phyloP scores from a whole-genome alignment of 2,888 invertebrate genomes.

The Steinernema scapterisci region DNA sequence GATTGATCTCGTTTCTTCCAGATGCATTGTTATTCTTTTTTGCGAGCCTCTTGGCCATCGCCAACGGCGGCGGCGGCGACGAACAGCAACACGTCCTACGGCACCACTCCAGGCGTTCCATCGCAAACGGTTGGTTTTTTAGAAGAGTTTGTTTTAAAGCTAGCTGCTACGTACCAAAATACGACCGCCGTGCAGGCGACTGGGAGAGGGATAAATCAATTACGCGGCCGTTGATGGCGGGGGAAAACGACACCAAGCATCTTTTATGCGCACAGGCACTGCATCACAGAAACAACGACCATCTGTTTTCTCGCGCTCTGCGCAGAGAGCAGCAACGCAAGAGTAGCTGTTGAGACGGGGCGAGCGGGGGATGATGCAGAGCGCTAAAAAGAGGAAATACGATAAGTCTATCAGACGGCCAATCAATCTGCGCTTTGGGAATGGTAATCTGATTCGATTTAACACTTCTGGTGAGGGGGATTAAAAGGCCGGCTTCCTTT shows the following conservation, averaged over 20 bases:
- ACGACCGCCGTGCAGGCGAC: background rate
- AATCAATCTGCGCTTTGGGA: constrained; percentile 17
- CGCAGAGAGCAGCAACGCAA: too few species aligned
- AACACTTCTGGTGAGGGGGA: background rate
- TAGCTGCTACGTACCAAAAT: too few species aligned
- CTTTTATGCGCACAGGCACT: constrained; percentile 30
- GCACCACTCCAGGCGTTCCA: constrained; percentile 24
- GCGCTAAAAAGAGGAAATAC: constrained; percentile 12
- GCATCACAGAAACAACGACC: background rate
- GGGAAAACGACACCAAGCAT: background rate
- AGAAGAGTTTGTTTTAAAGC: background rate
- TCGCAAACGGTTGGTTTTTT: constrained; percentile 26
- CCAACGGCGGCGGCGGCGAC: background rate
- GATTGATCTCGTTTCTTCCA: background rate
- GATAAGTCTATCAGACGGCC: constrained; percentile 9
- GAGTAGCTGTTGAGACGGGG: too few species aligned
- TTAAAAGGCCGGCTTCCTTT: too few species aligned
- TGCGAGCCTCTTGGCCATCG: background rate
- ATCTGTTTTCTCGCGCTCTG: constrained; percentile 30
- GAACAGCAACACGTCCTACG: constrained; percentile 1
- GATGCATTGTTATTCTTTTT: constrained; percentile 27
- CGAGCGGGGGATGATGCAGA: too few species aligned
- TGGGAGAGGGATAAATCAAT: constrained; percentile 24
- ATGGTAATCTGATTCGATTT: background rate
- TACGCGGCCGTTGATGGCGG: too few species aligned